Evolutionary conservation across 1,140 invertebrate genomes (phyloP).

Genomic region (Ceratina japonica): DNA sequence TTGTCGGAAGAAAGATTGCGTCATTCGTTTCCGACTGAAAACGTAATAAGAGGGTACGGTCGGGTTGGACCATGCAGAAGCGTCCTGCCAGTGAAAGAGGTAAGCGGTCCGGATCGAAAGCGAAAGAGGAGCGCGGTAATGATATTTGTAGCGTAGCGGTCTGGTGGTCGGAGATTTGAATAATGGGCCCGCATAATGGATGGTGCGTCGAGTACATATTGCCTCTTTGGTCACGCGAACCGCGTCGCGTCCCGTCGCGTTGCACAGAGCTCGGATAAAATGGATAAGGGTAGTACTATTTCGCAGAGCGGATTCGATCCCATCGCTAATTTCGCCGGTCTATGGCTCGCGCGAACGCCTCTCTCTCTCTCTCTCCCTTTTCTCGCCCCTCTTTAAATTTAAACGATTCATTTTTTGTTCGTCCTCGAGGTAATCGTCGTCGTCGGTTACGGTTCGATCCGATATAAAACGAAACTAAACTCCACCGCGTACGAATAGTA

Average conservation of each 20-base stretch:
- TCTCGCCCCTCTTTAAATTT: neutral
- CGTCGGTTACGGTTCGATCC: too few relatives aligned
- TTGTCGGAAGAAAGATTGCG: neutral
- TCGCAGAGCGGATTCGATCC: slow-evolving; percentile 26
- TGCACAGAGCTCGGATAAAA: slow-evolving; percentile 58
- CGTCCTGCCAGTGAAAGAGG: slow-evolving; percentile 50
- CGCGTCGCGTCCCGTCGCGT: slow-evolving; percentile 35
- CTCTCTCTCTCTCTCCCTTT: too few relatives aligned
- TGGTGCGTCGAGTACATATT: slow-evolving; percentile 68
- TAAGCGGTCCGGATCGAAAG: neutral
- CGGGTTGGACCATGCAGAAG: slow-evolving; percentile 34
- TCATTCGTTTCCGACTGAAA: neutral
- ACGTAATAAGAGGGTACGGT: neutral
- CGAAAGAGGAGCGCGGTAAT: slow-evolving; percentile 54
- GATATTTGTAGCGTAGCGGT: slow-evolving; percentile 69
- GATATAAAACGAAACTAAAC: too few relatives aligned
- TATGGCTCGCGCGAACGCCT: neutral
- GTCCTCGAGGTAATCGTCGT: too few relatives aligned
- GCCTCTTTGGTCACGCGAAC: slow-evolving; percentile 58
- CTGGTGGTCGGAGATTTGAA: slow-evolving; percentile 68
- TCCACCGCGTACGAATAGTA: too few relatives aligned
- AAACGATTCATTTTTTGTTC: neutral
- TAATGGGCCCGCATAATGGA: slow-evolving; percentile 71
- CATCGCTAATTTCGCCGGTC: slow-evolving; percentile 21
- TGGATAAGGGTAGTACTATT: slow-evolving; percentile 50